A percentile compares a stretch with the other conserved stretches of the same genome.
These are phyloP conservation scores for Ameiurus melas DNA, from an alignment of 2,113 vertebrate genomes.

Conservation along the genomic window DNA sequence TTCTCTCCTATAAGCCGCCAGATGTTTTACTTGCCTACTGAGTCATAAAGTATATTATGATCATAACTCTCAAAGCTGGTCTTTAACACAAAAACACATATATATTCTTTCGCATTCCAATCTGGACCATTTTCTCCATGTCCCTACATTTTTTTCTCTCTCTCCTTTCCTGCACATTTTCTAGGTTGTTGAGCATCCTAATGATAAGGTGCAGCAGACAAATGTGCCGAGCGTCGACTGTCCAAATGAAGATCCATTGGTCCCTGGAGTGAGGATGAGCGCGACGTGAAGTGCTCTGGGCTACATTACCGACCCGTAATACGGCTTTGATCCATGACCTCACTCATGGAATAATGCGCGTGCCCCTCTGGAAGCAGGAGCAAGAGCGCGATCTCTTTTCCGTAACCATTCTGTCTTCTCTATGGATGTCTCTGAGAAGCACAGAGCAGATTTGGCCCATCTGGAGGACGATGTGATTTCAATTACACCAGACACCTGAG, in stretches of 20 bases:
- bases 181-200: slow-evolving; percentile 2
- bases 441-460: neutral
- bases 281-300: slow-evolving; percentile 1
- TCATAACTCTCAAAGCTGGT: neutral
- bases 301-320: neutral
- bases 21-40: neutral
- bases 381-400: slow-evolving; percentile 9
- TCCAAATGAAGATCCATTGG: slow-evolving; percentile 27
- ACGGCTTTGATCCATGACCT: slow-evolving; percentile 20
- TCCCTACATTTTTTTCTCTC: neutral
- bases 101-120: neutral
- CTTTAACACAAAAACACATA: neutral
- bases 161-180: neutral
- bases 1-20: neutral
- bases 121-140: neutral
- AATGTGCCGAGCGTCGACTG: neutral
- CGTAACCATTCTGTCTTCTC: neutral
- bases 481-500: slow-evolving; percentile 36
- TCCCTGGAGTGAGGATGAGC: slow-evolving; percentile 11
- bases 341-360: neutral
- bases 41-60: neutral
- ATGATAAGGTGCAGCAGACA: slow-evolving; percentile 17
- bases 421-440: neutral
- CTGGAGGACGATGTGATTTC: slow-evolving; percentile 14
- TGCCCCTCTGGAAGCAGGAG: neutral